Conservation (phyloP, 1,140 invertebrate species). For the Aphaenogaster ashmeadi region DNA sequence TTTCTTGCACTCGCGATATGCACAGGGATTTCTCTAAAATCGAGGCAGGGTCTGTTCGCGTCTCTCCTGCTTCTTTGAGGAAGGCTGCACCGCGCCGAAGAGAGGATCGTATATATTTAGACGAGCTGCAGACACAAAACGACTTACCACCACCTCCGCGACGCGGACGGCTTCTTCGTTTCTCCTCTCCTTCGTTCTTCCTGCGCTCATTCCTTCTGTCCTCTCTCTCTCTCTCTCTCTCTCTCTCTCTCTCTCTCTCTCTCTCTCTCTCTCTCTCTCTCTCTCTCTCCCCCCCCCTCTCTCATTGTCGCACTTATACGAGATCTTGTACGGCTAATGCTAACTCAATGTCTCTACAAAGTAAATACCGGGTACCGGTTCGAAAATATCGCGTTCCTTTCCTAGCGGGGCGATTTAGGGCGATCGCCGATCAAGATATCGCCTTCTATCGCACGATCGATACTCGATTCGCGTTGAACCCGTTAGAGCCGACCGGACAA, state of each 20-base stretch:
- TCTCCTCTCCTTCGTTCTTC: slow-evolving; percentile 52
- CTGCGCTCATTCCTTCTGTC: slow-evolving; percentile 20
- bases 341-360: slow-evolving; percentile 5
- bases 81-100: slow-evolving; percentile 69
- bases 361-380: background rate
- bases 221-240: background rate
- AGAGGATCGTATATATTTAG: slow-evolving; percentile 82
- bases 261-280: background rate
- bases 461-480: slow-evolving; percentile 34
- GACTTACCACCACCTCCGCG: slow-evolving; percentile 80
- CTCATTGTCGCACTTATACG: slow-evolving; percentile 10
- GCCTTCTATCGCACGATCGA: slow-evolving; percentile 60
- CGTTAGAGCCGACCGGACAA: slow-evolving; percentile 65
- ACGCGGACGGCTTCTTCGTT: slow-evolving; percentile 61
- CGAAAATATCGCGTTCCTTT: slow-evolving; percentile 2
- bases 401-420: background rate
- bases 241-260: background rate
- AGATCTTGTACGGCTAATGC: slow-evolving; percentile 28
- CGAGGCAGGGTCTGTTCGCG: slow-evolving; percentile 33
- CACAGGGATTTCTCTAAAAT: slow-evolving; percentile 62
- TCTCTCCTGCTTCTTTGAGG: slow-evolving; percentile 48
- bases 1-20: slow-evolving; percentile 4
- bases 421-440: slow-evolving; percentile 39
- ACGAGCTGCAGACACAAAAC: slow-evolving; percentile 83
- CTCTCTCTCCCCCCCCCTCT: background rate